phyloP scores from a whole-genome alignment of 2,113 vertebrate species.

The Pipra filicauda region DNA sequence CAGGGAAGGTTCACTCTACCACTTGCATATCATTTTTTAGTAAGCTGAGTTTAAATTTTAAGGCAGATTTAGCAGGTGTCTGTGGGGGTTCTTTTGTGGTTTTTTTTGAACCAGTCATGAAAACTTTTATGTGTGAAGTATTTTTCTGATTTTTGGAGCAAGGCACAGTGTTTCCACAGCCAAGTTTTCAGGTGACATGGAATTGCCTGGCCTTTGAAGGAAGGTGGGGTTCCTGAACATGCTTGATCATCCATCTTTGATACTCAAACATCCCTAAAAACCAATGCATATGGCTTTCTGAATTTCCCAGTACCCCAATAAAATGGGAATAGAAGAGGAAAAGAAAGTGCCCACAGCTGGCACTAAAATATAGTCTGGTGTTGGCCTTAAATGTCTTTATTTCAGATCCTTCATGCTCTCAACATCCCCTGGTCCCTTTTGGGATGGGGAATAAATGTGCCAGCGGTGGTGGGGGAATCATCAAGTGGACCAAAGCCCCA shows the following conservation, averaged over 20 bases:
- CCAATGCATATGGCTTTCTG: neutral
- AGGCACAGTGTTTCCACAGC: neutral
- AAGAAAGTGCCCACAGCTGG: neutral
- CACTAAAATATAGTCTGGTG: neutral
- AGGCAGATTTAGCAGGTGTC: neutral
- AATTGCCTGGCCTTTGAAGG: neutral
- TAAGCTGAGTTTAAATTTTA: neutral
- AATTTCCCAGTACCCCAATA: neutral
- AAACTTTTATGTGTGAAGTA: neutral
- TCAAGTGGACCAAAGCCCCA: too few species aligned
- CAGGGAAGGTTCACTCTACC: neutral
- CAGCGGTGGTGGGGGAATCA: neutral
- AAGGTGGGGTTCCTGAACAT: neutral
- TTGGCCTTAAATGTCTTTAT: neutral
- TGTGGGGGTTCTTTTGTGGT: neutral
- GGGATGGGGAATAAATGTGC: accelerated
- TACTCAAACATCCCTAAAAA: neutral
- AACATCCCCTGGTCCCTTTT: neutral
- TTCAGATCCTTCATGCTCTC: neutral
- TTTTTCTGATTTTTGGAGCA: neutral
- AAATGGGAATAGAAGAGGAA: neutral
- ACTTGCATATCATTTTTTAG: neutral
- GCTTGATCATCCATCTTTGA: accelerated
- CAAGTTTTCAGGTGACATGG: neutral
- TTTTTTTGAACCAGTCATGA: neutral